Base-by-base conservation (phyloP, 2,888 invertebrate species). In the Orthonychiurus folsomi region DNA sequence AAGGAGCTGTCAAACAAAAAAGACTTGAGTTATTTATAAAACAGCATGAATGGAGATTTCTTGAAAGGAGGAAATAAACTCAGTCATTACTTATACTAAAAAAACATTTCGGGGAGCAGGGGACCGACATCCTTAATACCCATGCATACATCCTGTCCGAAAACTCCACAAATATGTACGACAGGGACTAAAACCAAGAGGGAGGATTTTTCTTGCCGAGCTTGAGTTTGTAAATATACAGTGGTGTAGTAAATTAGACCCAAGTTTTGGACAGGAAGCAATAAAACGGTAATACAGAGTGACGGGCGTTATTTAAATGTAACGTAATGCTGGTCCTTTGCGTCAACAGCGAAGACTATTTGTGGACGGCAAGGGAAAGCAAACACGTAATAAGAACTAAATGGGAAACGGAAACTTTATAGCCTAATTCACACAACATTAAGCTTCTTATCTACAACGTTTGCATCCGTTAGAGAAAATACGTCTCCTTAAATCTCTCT, bases 391-490 rank as follows among this genome's bases (percentile, higher is more conserved):
- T 37, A 37, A 15, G 37, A 37, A 37, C 37, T 15, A 37, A 37
- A 37, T 37, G 37, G 37, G 37, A 37, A 37, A 37, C 37, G 37
- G 37, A 37, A 37, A 37, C 37, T 37, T 37, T 37, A 37, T 37
- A 37, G 37, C 37, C 37, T 37, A 37, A 37, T 37, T 37, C 37
- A 37, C 37, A 37, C 37, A 37, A 37, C 37, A 37, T 37, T 37
- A 37, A 37, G 37, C 37, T 37, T 37, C 37, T 37, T 37, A 37
- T 37, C 37, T 37, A 37, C 37, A 37, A 37, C 37, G 37, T 37
- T 37, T 37, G 37, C 37, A 37, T 37, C 37, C 37, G 37, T 37
- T 37, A 9, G 37, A 37, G 37, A 37, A 37, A 37, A 9, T 37
- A 37, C 37, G 37, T 37, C 37, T 37, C 37, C 37, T 37, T 37